These are phyloP conservation scores for Vulpes ferrilata DNA, from an alignment of 2,113 vertebrate genomes.

Conservation along the genomic window DNA sequence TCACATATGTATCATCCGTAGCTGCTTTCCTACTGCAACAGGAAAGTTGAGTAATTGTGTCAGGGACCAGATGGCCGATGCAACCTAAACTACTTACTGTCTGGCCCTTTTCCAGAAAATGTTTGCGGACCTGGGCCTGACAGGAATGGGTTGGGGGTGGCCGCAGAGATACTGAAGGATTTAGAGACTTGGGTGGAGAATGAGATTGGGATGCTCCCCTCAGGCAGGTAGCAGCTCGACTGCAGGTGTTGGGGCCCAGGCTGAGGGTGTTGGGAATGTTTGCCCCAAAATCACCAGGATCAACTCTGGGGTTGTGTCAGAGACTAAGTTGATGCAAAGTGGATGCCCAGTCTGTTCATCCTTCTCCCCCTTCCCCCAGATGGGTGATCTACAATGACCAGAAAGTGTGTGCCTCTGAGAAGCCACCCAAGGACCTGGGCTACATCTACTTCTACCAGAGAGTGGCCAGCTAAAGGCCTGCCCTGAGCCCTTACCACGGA, in stretches of 20 bases:
- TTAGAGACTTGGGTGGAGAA: not conserved
- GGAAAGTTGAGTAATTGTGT: not conserved
- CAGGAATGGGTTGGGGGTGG: not conserved
- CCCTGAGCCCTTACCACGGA: slow-evolving; percentile 47
- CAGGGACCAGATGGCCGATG: not conserved
- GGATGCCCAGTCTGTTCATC: not conserved
- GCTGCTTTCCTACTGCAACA: not conserved
- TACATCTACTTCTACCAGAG: slow-evolving; percentile 99
- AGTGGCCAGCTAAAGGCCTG: slow-evolving; percentile 91
- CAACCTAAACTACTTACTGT: not conserved
- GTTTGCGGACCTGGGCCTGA: not conserved
- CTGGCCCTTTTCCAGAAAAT: not conserved
- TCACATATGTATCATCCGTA: not conserved
- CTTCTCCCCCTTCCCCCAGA: slow-evolving; percentile 80
- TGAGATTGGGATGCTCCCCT: not conserved
- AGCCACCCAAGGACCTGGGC: slow-evolving; percentile 98
- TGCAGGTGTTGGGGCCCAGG: not conserved
- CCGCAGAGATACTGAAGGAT: not conserved
- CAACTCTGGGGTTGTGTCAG: not conserved
- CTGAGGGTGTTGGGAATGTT: not conserved
- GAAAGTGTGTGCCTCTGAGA: slow-evolving; percentile 99
- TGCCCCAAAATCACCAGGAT: not conserved
- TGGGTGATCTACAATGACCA: slow-evolving; percentile 99
- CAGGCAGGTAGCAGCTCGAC: not conserved
- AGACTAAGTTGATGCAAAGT: not conserved